phyloP scores from a whole-genome alignment of 2,888 invertebrate species.

The Lordiphosa fenestrarum region DNA sequence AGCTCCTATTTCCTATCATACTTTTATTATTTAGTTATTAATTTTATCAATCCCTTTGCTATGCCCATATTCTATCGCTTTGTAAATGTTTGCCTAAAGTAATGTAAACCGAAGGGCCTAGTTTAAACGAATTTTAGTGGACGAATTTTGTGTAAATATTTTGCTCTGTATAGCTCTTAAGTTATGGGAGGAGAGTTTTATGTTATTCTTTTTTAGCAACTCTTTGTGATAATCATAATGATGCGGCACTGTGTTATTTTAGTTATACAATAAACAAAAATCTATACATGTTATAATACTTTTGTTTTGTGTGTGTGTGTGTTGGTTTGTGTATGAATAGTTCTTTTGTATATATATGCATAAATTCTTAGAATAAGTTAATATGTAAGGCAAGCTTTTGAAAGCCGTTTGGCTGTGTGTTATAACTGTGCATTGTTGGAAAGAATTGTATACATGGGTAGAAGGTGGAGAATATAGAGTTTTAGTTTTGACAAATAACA shows the following conservation, averaged over 20 bases:
- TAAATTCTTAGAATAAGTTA: neutral
- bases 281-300: constrained; percentile 5
- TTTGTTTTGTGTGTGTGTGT: constrained; percentile 6
- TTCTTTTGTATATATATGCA: neutral
- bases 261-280: constrained; percentile 44
- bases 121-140: constrained; percentile 5
- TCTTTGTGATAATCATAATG: constrained; percentile 54
- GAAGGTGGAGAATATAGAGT: no score
- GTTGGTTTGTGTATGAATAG: constrained; percentile 2
- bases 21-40: constrained; percentile 75
- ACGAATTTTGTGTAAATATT: constrained; percentile 27
- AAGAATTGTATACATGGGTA: no score
- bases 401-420: no score
- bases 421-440: no score
- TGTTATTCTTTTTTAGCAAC: constrained; percentile 2
- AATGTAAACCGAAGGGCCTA: neutral
- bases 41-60: constrained; percentile 77
- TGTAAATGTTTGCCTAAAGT: constrained; percentile 69
- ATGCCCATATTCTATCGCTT: constrained; percentile 76
- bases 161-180: neutral
- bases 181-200: constrained; percentile 3
- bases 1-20: constrained; percentile 75
- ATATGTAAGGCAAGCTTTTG: constrained; percentile 1
- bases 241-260: constrained; percentile 37
- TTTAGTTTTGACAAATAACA: no score